These are phyloP conservation scores for Aplodontia rufa DNA, from an alignment of 2,113 vertebrate species.

Conservation along the genomic window DNA sequence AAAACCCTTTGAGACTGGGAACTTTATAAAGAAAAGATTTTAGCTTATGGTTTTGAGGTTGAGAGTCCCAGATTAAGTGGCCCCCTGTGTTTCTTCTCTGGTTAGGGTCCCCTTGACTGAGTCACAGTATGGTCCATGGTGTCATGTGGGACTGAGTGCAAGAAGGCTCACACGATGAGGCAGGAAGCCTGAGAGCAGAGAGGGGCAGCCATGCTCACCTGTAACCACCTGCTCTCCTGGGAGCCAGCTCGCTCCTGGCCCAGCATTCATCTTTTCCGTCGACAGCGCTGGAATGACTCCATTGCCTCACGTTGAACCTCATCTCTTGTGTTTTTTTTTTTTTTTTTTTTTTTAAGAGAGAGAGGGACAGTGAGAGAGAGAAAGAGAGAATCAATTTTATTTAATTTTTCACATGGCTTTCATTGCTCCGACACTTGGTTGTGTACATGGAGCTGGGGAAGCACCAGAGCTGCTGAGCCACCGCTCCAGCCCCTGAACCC, in stretches of 20 bases:
- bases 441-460: too few relatives aligned
- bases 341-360: too few relatives aligned
- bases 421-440: too few relatives aligned
- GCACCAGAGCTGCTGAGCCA: too few relatives aligned
- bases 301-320: neutral
- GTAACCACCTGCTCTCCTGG: neutral
- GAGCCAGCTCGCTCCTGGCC: neutral
- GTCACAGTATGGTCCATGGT: too few relatives aligned
- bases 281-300: too few relatives aligned
- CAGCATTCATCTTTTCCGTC: neutral
- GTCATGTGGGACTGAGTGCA: neutral
- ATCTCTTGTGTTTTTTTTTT: too few relatives aligned
- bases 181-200: neutral
- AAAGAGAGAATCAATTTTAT: too few relatives aligned
- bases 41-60: neutral
- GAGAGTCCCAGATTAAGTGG: neutral
- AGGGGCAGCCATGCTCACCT: rapidly evolving
- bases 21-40: neutral
- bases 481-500: too few relatives aligned
- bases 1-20: neutral
- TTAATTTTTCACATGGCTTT: too few relatives aligned
- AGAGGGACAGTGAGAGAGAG: too few relatives aligned
- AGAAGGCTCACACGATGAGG: neutral
- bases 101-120: neutral
- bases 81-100: neutral